Evolutionary conservation across 1,140 invertebrate genomes (phyloP).

Genomic region (Drosophila tsacasi): DNA sequence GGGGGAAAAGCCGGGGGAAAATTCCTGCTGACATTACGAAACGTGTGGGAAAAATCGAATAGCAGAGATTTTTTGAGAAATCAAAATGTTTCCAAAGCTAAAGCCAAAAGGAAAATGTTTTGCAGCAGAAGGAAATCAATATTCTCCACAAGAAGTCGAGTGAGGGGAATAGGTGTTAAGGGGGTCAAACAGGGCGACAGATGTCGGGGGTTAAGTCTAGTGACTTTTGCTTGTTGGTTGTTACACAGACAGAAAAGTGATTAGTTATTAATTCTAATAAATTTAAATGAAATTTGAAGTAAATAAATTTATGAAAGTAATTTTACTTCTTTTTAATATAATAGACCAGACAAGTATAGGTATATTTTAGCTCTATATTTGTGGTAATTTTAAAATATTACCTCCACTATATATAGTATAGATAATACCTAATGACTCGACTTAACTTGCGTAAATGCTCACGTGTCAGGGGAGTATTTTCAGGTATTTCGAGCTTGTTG

Average conservation of each 20-base stretch:
- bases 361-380: neutral
- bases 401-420: neutral
- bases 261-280: neutral
- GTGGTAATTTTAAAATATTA: too few relatives aligned
- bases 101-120: constrained; percentile 31
- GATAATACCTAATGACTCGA: neutral
- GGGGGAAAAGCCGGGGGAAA: constrained; percentile 6
- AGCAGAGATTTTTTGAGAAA: constrained; percentile 17
- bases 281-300: neutral
- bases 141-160: constrained; percentile 2
- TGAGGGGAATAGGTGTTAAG: constrained; percentile 11
- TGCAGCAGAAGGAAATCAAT: constrained; percentile 42
- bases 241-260: neutral
- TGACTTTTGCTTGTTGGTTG: constrained; percentile 11
- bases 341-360: neutral
- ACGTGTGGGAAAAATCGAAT: constrained; percentile 48
- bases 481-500: constrained; percentile 31
- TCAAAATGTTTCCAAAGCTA: constrained; percentile 53
- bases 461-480: constrained; percentile 29
- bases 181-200: constrained; percentile 22
- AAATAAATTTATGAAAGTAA: neutral
- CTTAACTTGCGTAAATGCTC: constrained; percentile 38
- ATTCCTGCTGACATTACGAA: constrained; percentile 59
- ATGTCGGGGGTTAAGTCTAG: constrained; percentile 30
- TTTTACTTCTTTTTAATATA: neutral